Evolutionary conservation across 2,113 vertebrate genomes (phyloP).

Genomic region (Oncorhynchus gorbuscha): DNA sequence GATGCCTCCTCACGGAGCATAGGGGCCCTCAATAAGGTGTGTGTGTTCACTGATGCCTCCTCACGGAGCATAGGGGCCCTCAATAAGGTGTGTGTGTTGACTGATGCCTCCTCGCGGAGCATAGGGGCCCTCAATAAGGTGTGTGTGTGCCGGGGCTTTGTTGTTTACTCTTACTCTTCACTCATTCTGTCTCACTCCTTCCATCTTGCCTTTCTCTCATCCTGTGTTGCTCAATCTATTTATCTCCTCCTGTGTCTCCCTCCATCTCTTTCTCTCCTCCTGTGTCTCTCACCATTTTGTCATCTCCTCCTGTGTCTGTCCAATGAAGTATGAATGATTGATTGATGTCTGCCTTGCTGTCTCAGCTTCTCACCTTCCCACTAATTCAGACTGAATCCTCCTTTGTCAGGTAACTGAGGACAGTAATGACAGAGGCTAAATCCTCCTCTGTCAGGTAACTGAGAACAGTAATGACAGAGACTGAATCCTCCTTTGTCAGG

Average conservation of each 20-base stretch:
- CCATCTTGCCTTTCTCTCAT: neutral
- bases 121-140: no score
- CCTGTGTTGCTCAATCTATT: slow-evolving; percentile 19
- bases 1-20: no score
- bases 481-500: neutral
- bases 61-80: no score
- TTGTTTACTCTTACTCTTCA: neutral
- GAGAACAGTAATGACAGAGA: neutral
- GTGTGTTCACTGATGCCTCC: no score
- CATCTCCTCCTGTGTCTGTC: neutral
- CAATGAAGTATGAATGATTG: no score
- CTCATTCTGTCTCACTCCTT: neutral
- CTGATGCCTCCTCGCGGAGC: no score
- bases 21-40: no score
- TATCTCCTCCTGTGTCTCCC: slow-evolving; percentile 7
- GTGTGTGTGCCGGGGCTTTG: no score
- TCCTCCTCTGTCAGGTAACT: neutral
- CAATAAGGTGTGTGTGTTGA: no score
- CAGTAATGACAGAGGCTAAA: neutral
- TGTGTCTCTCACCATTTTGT: neutral
- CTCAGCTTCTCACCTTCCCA: neutral
- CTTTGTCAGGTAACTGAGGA: neutral
- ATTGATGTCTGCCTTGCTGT: no score
- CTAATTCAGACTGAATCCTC: neutral
- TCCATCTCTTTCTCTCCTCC: slow-evolving; percentile 18